Conservation (phyloP, 1,140 invertebrate genomes). For the Drosophila equinoxialis region DNA sequence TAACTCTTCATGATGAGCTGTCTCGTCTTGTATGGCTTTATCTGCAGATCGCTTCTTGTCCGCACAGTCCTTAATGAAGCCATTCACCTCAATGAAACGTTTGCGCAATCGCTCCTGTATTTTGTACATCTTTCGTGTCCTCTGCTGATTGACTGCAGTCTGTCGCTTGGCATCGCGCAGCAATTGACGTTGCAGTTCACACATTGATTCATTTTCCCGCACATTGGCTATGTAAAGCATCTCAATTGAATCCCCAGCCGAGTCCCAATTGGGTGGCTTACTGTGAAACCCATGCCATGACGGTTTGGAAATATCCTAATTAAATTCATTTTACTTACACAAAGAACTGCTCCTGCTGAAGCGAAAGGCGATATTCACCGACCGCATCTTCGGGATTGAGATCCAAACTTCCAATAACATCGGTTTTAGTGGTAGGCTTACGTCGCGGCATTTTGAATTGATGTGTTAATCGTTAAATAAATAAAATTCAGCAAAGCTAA, state of each 20-base stretch:
- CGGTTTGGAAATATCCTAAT: too few species aligned
- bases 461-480: neutral
- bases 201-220: constrained; percentile 66
- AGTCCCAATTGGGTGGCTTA: constrained; percentile 72
- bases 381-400: constrained; percentile 64
- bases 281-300: constrained; percentile 15
- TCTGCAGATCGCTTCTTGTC: constrained; percentile 65
- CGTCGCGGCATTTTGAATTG: constrained; percentile 61
- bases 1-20: constrained; percentile 45
- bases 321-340: constrained; percentile 42
- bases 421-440: constrained; percentile 67
- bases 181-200: constrained; percentile 55
- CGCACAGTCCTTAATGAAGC: constrained; percentile 71
- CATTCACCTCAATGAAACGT: constrained; percentile 69
- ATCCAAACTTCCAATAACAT: constrained; percentile 71
- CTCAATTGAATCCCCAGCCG: constrained; percentile 65
- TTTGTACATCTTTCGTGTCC: constrained; percentile 64
- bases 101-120: constrained; percentile 64
- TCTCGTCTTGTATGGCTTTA: constrained; percentile 50
- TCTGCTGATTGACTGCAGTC: constrained; percentile 50
- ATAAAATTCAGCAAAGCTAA: neutral
- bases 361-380: constrained; percentile 56
- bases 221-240: constrained; percentile 67
- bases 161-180: constrained; percentile 55
- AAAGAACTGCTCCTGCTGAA: constrained; percentile 64